Evolutionary conservation across 2,797 vertebrate genomes (phyloP).

Genomic region (Sibirionetta formosa): DNA sequence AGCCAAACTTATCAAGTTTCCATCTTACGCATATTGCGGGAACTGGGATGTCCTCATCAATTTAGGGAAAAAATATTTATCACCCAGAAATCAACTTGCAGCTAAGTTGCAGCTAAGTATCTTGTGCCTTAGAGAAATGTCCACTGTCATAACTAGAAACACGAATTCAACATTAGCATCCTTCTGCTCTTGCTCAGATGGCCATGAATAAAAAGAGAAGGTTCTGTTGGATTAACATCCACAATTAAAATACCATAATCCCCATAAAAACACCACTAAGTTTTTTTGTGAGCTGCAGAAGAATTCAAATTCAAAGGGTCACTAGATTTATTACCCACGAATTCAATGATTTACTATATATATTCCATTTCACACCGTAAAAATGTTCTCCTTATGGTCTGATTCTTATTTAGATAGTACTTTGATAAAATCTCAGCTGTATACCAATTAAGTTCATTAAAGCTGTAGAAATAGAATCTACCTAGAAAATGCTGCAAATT

Average conservation of each 20-base stretch:
- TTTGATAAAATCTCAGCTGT: constrained; percentile 70
- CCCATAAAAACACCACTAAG: constrained; percentile 48
- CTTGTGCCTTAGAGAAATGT: constrained; percentile 26
- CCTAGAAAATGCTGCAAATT: constrained; percentile 70
- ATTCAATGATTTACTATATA: constrained; percentile 54
- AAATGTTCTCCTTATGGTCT: constrained; percentile 26
- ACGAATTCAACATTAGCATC: constrained; percentile 48
- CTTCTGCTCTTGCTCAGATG: constrained; percentile 24
- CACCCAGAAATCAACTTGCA: constrained; percentile 37
- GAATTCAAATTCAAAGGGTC: constrained; percentile 59
- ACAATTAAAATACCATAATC: constrained; percentile 60
- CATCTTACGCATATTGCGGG: constrained; percentile 41
- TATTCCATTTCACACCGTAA: constrained; percentile 54
- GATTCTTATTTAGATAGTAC: constrained; percentile 65
- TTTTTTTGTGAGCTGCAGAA: constrained; percentile 50
- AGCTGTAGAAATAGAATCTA: constrained; percentile 69
- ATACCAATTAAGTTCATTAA: constrained; percentile 68
- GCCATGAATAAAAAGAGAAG: constrained; percentile 33
- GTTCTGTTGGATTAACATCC: constrained; percentile 33
- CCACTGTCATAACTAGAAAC: constrained; percentile 48
- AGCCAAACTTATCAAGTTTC: constrained; percentile 41
- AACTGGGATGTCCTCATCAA: constrained; percentile 49
- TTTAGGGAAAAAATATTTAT: not conserved
- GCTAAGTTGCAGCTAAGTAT: constrained; percentile 12
- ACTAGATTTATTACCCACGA: constrained; percentile 56